Evolutionary conservation across 2,797 vertebrate species (phyloP).

Genomic region (Vespertilio murinus): DNA sequence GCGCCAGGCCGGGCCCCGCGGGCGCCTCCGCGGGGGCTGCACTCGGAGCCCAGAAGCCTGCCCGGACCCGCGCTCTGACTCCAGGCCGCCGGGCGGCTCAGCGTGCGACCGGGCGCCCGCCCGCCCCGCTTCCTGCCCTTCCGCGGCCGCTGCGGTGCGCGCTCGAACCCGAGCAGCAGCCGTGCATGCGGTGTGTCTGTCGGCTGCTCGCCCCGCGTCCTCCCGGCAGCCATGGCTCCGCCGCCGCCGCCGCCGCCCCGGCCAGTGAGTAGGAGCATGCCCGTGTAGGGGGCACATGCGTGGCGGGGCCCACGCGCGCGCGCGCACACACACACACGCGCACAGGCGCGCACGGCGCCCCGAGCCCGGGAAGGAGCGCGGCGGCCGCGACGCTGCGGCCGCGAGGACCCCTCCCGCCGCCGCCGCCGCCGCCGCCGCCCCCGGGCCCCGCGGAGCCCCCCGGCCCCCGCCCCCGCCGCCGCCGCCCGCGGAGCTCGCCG

Average conservation of each 20-base stretch:
- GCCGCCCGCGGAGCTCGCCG: constrained; percentile 43
- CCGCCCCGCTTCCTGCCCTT: constrained; percentile 73
- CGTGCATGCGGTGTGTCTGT: not conserved
- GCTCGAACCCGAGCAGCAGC: constrained; percentile 51
- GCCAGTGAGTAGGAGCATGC: constrained; percentile 59
- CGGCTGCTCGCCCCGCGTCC: constrained; percentile 54
- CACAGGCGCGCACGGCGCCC: not conserved
- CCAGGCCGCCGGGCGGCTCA: constrained; percentile 62
- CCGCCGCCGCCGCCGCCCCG: not conserved
- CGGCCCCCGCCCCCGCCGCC: constrained; percentile 16
- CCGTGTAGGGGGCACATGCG: constrained; percentile 60
- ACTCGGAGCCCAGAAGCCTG: constrained; percentile 74
- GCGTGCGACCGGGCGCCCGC: constrained; percentile 38
- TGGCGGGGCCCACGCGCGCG: constrained; percentile 56
- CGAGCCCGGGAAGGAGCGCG: constrained; percentile 32
- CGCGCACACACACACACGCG: constrained; percentile 14
- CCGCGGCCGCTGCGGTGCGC: constrained; percentile 55
- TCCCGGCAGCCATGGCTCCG: constrained; percentile 61
- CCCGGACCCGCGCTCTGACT: constrained; percentile 75
- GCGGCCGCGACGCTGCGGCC: constrained; percentile 56
- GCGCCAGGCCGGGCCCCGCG: constrained; percentile 61
- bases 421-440: too few relatives aligned
- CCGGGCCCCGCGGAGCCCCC: too few relatives aligned
- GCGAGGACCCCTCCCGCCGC: too few relatives aligned
- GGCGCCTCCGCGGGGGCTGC: constrained; percentile 70